Evolutionary conservation across 2,113 vertebrate genomes (phyloP), one percentile per base, ranked within the genome.

Genomic region (Pundamilia nyererei): DNA sequence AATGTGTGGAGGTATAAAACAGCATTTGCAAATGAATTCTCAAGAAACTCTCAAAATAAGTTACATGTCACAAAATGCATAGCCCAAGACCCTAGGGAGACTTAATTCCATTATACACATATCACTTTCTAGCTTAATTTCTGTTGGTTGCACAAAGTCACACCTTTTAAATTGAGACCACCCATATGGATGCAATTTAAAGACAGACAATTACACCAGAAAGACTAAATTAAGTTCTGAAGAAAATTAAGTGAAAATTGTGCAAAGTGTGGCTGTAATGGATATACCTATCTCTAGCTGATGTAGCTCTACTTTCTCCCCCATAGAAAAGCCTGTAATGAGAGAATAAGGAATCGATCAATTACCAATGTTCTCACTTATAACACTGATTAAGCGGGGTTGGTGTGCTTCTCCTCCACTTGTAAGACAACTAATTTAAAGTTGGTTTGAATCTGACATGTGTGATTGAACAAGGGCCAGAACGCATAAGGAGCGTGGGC

Each of bases 341-440:
- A 81, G 12, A 85, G 47, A 79, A 90, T 45, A 62, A 79, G 7
- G 17, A 53, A 94, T 95, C 55, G 9, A 94, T 94, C 70, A 2
- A 6, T 82, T 85, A 58, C 54, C 55, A 87, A 29, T 53, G n/a
- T 21, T 65, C 80, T 87, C 58, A 45, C 42, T 68, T 82, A 87
- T 83, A 86, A n/a, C 62, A 11, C 70, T 89, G 91, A 94, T 92
- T 90, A 91, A 92, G 89, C 33, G 2, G 65, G 81, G 70, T 82
- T 81, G 77, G 81, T 86, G 68, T 87, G 72, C 60, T 42, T 91
- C 91, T 89, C 80, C 51, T 84, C 42, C 79, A 85, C 86, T 93
- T 91, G 84, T 91, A 88, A 86, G 82, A 93, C 90, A 93, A 88
- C 94, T 94, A 90, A 93, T 94, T 95, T 82, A 91, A 56, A 47